Conservation (phyloP, 2,888 invertebrate species). For the Caenorhabditis afra region DNA sequence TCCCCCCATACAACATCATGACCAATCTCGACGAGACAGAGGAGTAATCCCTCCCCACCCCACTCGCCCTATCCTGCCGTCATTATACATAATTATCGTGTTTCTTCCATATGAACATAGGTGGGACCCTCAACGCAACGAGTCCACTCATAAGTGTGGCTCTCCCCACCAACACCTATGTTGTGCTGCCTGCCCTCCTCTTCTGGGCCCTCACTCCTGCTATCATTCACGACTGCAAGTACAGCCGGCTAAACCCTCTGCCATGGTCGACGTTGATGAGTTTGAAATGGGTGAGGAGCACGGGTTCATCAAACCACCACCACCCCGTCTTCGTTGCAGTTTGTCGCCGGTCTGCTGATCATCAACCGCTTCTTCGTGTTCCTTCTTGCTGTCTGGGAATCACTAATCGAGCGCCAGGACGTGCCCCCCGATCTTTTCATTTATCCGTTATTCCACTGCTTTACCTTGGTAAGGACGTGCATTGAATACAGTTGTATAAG, state of each 20-base stretch:
- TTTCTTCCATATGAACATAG: slow-evolving; percentile 35
- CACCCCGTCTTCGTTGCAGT: slow-evolving; percentile 30
- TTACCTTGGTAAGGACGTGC: slow-evolving; percentile 71
- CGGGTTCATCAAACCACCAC: slow-evolving; percentile 11
- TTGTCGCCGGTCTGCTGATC: slow-evolving; percentile 56
- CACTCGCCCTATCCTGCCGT: too few relatives aligned
- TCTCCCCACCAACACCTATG: slow-evolving; percentile 57
- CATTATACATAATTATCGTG: too few relatives aligned
- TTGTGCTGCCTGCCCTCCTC: slow-evolving; percentile 70
- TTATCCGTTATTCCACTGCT: slow-evolving; percentile 71
- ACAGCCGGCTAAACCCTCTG: slow-evolving; percentile 58
- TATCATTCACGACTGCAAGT: slow-evolving; percentile 69
- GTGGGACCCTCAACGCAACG: slow-evolving; percentile 37
- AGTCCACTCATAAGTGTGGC: slow-evolving; percentile 47
- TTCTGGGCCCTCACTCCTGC: slow-evolving; percentile 74
- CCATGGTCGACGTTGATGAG: slow-evolving; percentile 75
- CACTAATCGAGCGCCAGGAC: slow-evolving; percentile 56
- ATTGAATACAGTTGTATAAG: too few relatives aligned
- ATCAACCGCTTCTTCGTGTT: slow-evolving; percentile 59
- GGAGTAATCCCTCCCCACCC: too few relatives aligned
- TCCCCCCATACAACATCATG: too few relatives aligned
- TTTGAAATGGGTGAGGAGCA: slow-evolving; percentile 71
- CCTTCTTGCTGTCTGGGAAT: slow-evolving; percentile 71
- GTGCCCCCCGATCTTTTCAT: slow-evolving; percentile 72
- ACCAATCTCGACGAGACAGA: too few relatives aligned